These are phyloP conservation scores for Mayetiola destructor DNA, from an alignment of 2,888 invertebrate species.

Conservation along the genomic window DNA sequence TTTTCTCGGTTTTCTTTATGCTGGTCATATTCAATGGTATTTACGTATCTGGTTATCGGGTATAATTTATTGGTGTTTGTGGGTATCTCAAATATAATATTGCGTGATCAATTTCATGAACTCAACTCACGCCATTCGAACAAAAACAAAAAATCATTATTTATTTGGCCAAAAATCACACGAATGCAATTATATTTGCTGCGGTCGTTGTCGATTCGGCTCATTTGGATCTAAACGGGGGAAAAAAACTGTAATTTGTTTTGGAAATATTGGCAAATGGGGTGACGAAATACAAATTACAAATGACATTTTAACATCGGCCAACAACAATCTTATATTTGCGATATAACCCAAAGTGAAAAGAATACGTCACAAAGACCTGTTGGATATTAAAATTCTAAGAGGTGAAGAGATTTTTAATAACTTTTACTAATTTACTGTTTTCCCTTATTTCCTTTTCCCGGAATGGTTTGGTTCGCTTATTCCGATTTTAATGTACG, in stretches of 20 bases:
- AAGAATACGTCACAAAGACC: constrained; percentile 37
- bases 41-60: not conserved
- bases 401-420: too few relatives aligned
- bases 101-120: constrained; percentile 7
- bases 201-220: too few relatives aligned
- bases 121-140: too few relatives aligned
- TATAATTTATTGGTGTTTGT: not conserved
- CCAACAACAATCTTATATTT: constrained; percentile 1
- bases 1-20: not conserved
- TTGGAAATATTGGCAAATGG: constrained; percentile 5
- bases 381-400: constrained; percentile 36
- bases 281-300: too few relatives aligned
- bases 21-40: not conserved
- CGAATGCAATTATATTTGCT: too few relatives aligned
- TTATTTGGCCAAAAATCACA: too few relatives aligned
- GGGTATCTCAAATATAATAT: not conserved
- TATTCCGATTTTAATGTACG: not conserved
- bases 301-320: too few relatives aligned
- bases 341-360: constrained; percentile 17
- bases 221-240: too few relatives aligned
- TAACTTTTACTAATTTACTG: too few relatives aligned
- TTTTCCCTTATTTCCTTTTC: too few relatives aligned
- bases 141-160: too few relatives aligned
- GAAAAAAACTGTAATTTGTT: too few relatives aligned
- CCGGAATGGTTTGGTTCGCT: not conserved